Evolutionary conservation across 2,797 vertebrate genomes (phyloP), one percentile per base, ranked within the genome.

Genomic region (Hipposideros larvatus): DNA sequence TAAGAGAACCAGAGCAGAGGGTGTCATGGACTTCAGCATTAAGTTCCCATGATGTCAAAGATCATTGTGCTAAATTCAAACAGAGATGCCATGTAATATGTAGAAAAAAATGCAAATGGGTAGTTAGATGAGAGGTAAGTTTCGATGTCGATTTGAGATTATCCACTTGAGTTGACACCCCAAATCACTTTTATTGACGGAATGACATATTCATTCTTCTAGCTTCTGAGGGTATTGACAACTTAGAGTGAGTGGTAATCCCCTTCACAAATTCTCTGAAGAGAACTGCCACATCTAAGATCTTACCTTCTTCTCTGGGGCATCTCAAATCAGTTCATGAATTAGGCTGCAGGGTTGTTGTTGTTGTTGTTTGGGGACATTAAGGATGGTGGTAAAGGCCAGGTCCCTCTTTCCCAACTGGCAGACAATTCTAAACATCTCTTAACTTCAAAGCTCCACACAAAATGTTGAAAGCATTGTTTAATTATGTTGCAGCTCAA

Each of bases 391-490:
- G 11, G 8, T 63, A 51, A 31, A 37, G 18, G 21, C 18, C 1
- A 26, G 6, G 2, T 8, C 10, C 1, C 48, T 43, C 16, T 61
- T n/a, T 31, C 46, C 24, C 2, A 10, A 31, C 0, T 19, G 7
- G 13, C 7, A 55, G 22, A 55, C 2, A 43, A 37, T 70, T 51
- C 7, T 26, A 43, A 71, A 71, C 0, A 31, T 11, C 4, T 26
- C 0, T 8, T 70, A 16, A 19, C 18, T 57, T 26, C 13, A 21
- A 11, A n/a, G 6, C 5, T 46, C 11, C 53, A 89, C 5, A 28
- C n/a, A 66, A 22, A 87, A 59, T 73, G 9, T 4, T 11, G 5
- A 75, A 37, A 5, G 18, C 57, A 77, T 66, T 31, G 7, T 61
- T 16, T 7, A 73, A 61, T 18, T 65, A 7, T 80, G 37, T 14